Evolutionary conservation across 2,888 invertebrate species (phyloP).

Genomic region (Dioctria linearis): DNA sequence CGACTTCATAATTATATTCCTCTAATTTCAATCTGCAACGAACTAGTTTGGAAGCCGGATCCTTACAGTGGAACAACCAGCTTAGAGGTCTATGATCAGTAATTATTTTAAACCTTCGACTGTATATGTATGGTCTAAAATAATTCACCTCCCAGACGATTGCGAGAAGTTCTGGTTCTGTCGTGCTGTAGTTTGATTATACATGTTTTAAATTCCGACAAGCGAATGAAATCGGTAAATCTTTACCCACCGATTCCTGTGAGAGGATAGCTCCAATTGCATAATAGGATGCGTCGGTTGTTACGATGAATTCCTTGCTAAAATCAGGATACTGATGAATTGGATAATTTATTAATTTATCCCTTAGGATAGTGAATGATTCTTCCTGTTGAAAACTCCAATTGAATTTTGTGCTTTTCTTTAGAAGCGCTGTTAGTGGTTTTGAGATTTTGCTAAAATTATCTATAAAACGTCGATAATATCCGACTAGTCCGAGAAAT

Average conservation of each 20-base stretch:
- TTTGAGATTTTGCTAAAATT: constrained; percentile 45
- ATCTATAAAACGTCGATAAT: constrained; percentile 53
- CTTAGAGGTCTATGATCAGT: constrained; percentile 63
- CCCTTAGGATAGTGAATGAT: constrained; percentile 19
- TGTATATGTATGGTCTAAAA: constrained; percentile 63
- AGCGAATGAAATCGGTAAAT: constrained; percentile 61
- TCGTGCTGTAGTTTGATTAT: constrained; percentile 59
- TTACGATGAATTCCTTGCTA: background rate
- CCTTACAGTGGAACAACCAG: constrained; percentile 60
- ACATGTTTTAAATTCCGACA: constrained; percentile 60
- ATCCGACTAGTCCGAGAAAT: constrained; percentile 60
- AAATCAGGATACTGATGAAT: constrained; percentile 19
- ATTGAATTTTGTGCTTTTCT: constrained; percentile 16
- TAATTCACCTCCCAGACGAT: constrained; percentile 59
- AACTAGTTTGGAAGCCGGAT: constrained; percentile 60
- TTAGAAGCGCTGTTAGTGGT: constrained; percentile 27
- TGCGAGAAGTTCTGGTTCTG: constrained; percentile 61
- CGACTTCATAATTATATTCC: constrained; percentile 62
- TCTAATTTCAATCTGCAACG: constrained; percentile 62
- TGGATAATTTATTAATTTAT: background rate
- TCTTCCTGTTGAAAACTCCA: constrained; percentile 39
- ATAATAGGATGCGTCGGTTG: constrained; percentile 4
- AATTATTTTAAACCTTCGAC: constrained; percentile 61
- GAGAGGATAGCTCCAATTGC: constrained; percentile 21
- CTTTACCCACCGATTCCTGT: constrained; percentile 11